phyloP scores from a whole-genome alignment of 2,797 vertebrate genomes.

The Molossus molossus region DNA sequence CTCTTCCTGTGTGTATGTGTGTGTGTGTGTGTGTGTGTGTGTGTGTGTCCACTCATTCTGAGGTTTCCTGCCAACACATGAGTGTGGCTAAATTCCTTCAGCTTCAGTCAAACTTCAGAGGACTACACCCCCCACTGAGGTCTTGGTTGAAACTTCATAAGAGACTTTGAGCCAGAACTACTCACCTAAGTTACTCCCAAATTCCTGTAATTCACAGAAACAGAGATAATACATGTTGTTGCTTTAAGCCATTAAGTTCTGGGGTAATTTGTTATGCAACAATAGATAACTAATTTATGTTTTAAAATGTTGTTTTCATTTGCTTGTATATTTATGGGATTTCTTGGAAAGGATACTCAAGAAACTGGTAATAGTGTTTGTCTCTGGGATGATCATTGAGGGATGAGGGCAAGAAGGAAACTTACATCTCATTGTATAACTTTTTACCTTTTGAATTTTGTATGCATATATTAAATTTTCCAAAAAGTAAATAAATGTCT shows the following conservation, averaged over 20 bases:
- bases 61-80: background rate
- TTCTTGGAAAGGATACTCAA: conserved; percentile 34
- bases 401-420: background rate
- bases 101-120: background rate
- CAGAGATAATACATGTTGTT: background rate
- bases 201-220: background rate
- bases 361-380: background rate
- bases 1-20: background rate
- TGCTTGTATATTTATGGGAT: conserved; percentile 25
- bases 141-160: background rate
- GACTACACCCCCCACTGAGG: background rate
- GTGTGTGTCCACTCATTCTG: background rate
- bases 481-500: background rate
- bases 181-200: background rate
- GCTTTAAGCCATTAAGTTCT: background rate
- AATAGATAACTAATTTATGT: background rate
- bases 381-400: background rate
- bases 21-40: background rate
- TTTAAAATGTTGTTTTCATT: background rate
- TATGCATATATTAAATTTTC: conserved; percentile 31
- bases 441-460: conserved; percentile 20
- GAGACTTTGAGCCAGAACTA: background rate
- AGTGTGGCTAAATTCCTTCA: background rate
- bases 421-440: background rate
- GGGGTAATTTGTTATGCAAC: background rate